Evolutionary conservation across 2,888 invertebrate genomes (phyloP).

Genomic region (Parnassius mnemosyne): DNA sequence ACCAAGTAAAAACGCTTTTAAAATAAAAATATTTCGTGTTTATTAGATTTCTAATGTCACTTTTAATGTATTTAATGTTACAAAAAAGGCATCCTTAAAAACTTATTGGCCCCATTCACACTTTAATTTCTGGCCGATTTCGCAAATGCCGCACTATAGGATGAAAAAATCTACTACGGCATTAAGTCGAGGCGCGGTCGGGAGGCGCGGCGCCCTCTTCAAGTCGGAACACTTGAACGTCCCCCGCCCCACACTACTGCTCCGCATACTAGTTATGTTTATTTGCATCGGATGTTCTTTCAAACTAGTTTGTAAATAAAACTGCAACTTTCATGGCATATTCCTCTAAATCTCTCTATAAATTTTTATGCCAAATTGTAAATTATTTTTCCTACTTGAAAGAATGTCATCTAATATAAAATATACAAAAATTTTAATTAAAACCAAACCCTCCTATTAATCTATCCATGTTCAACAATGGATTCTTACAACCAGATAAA

Average conservation of each 20-base stretch:
- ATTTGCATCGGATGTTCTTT: conserved; percentile 69
- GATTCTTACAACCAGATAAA: too few relatives aligned
- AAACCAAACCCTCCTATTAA: too few relatives aligned
- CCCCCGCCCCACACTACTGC: conserved; percentile 43
- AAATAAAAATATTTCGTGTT: too few relatives aligned
- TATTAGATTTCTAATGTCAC: too few relatives aligned
- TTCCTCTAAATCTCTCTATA: not conserved
- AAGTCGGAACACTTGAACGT: conserved; percentile 58
- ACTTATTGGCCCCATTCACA: conserved; percentile 28
- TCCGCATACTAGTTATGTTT: conserved; percentile 55
- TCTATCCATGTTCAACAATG: too few relatives aligned
- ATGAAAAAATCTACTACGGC: conserved; percentile 70
- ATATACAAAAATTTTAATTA: too few relatives aligned
- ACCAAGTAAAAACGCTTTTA: too few relatives aligned
- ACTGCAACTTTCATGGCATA: conserved; percentile 23
- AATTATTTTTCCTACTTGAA: too few relatives aligned
- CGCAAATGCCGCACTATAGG: conserved; percentile 50
- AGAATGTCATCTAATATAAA: too few relatives aligned
- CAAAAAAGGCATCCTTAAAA: conserved; percentile 6
- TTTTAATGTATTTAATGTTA: too few relatives aligned
- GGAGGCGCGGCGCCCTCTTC: conserved; percentile 59
- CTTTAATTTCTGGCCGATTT: conserved; percentile 32
- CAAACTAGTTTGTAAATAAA: conserved; percentile 39
- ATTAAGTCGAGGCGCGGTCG: conserved; percentile 60
- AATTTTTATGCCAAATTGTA: too few relatives aligned